phyloP scores from a whole-genome alignment of 1,140 invertebrate species.

The Drosophila ficusphila region DNA sequence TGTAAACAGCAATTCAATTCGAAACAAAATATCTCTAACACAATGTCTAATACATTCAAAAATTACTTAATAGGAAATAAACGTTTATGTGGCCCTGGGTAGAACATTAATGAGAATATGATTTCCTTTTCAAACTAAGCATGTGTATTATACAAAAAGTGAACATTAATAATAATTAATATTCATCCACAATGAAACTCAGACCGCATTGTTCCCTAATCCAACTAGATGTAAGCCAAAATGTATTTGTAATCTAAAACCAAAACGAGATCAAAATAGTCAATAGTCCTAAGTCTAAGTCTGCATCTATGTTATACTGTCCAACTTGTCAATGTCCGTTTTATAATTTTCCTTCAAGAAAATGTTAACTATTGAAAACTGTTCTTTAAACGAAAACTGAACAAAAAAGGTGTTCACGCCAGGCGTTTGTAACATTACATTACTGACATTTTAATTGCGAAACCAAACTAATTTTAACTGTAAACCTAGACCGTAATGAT shows the following conservation, averaged over 20 bases:
- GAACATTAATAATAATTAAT: background rate
- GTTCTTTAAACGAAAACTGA: conserved; percentile 3
- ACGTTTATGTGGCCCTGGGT: conserved; percentile 7
- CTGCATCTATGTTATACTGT: conserved; percentile 32
- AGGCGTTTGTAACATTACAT: conserved; percentile 46
- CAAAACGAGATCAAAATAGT: conserved; percentile 46
- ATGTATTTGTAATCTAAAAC: conserved; percentile 43
- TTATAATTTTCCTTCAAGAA: conserved; percentile 31
- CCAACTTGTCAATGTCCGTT: conserved; percentile 12
- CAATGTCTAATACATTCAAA: background rate
- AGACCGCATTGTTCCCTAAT: conserved; percentile 4
- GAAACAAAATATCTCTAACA: conserved; percentile 25
- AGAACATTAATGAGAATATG: background rate
- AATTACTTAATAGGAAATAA: background rate
- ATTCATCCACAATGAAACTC: background rate
- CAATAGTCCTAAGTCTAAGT: conserved; percentile 40
- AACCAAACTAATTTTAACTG: conserved; percentile 41
- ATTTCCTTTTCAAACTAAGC: background rate
- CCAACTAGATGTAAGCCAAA: conserved; percentile 11
- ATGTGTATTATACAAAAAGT: conserved; percentile 5
- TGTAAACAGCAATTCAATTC: conserved; percentile 9
- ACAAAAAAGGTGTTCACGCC: conserved; percentile 28
- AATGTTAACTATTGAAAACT: conserved; percentile 43
- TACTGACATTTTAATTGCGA: conserved; percentile 41
- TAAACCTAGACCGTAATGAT: conserved; percentile 47